These are phyloP conservation scores for Rhinatrema bivittatum DNA, from an alignment of 2,797 vertebrate species.

Conservation along the genomic window DNA sequence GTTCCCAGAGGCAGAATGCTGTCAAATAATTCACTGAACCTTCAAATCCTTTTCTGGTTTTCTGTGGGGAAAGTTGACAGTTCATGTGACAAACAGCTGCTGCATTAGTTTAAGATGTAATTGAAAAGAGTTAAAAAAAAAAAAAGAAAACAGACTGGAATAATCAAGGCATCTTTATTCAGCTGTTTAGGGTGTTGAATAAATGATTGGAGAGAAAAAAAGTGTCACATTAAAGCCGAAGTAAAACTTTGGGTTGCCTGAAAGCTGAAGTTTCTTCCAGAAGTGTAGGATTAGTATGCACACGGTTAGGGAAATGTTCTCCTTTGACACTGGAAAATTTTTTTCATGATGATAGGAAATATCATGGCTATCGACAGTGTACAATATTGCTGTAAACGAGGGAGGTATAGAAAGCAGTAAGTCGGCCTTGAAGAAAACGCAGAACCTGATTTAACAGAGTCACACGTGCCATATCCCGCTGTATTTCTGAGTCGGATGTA, in stretches of 20 bases:
- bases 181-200: no score
- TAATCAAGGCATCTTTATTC: constrained; percentile 15
- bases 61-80: constrained; percentile 7
- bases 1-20: neutral
- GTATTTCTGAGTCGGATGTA: no score
- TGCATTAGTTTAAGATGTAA: constrained; percentile 7
- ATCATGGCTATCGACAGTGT: constrained; percentile 10
- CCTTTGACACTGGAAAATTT: neutral
- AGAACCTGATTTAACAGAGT: no score
- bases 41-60: constrained; percentile 9
- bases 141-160: no score
- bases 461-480: no score
- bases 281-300: no score
- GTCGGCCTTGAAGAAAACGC: constrained; percentile 29
- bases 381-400: neutral
- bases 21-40: neutral
- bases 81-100: constrained; percentile 14
- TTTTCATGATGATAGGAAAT: neutral
- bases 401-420: neutral
- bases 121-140: constrained; percentile 1
- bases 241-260: no score
- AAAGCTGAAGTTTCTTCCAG: no score
- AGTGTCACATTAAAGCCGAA: no score
- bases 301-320: no score
- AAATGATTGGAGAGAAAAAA: no score